Evolutionary conservation across 1,140 invertebrate genomes (phyloP).

Genomic region (Metaphire vulgaris): DNA sequence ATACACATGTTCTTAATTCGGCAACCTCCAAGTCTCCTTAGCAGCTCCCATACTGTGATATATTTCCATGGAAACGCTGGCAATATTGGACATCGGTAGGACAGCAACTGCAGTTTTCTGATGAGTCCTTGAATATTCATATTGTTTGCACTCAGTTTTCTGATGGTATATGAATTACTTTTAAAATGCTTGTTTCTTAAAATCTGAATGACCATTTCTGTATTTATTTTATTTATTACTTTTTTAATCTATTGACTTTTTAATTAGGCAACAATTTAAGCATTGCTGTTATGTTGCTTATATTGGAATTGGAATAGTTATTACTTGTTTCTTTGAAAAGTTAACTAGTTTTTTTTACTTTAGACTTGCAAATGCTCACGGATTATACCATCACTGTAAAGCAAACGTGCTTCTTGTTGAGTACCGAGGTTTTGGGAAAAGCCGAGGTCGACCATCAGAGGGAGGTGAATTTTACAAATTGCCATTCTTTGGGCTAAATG

Average conservation of each 20-base stretch:
- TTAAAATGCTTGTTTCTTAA: background rate
- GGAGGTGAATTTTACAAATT: no score
- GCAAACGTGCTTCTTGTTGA: conserved; percentile 85
- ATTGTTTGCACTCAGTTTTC: conserved; percentile 11
- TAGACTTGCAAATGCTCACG: conserved; percentile 68
- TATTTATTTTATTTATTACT: no score
- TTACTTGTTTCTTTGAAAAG: no score
- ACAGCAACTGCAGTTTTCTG: conserved; percentile 13
- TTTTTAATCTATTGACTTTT: no score
- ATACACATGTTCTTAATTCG: conserved; percentile 81
- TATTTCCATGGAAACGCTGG: conserved; percentile 94
- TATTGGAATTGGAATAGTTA: no score
- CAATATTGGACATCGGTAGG: conserved; percentile 83
- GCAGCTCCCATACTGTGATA: conserved; percentile 66
- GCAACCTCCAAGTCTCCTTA: conserved; percentile 60
- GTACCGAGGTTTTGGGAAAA: conserved; percentile 89
- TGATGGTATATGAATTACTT: conserved; percentile 23
- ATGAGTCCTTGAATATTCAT: background rate
- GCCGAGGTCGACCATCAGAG: conserved; percentile 78
- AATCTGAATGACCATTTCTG: background rate
- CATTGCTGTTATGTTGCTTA: no score
- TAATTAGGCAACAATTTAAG: no score
- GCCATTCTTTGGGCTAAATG: no score
- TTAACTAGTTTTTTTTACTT: no score
- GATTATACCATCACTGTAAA: conserved; percentile 69